Conservation (phyloP, 2,797 vertebrate genomes). For the Pseudocheirus occidentalis region DNA sequence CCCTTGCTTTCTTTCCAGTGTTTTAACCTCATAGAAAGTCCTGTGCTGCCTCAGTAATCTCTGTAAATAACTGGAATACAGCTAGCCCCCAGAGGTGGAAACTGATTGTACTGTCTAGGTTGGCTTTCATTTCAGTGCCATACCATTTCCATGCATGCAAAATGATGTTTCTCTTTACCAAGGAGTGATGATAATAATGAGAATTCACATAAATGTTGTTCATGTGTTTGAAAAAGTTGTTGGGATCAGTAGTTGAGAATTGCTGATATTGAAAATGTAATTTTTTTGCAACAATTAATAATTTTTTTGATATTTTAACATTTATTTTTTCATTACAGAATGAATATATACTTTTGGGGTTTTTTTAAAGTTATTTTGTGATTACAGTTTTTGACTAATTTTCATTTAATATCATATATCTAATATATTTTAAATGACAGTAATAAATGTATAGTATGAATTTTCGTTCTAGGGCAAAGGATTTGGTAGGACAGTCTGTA, state of each 20-base stretch:
- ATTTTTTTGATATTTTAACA: conserved; percentile 23
- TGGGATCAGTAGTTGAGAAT: not conserved
- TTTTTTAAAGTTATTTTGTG: not conserved
- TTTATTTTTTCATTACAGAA: not conserved
- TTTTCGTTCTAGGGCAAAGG: conserved; percentile 88
- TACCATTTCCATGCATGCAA: not conserved
- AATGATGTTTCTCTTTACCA: not conserved
- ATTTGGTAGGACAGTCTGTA: conserved; percentile 88
- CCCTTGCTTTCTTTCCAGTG: not conserved
- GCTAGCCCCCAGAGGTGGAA: not conserved
- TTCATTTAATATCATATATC: not conserved
- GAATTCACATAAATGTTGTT: not conserved
- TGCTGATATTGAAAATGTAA: not conserved
- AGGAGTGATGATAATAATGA: not conserved
- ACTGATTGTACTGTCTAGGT: not conserved
- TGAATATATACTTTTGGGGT: not conserved
- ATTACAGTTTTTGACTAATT: not conserved
- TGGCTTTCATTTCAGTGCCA: not conserved
- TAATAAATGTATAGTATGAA: not conserved
- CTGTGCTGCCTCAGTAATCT: not conserved
- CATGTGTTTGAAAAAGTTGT: not conserved
- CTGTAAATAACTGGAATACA: not conserved
- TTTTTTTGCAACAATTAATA: not conserved
- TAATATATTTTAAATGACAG: not conserved
- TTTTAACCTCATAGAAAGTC: not conserved